These are phyloP conservation scores for Xestoiulus laeticollis DNA, from an alignment of 2,888 invertebrate genomes.

Conservation along the genomic window DNA sequence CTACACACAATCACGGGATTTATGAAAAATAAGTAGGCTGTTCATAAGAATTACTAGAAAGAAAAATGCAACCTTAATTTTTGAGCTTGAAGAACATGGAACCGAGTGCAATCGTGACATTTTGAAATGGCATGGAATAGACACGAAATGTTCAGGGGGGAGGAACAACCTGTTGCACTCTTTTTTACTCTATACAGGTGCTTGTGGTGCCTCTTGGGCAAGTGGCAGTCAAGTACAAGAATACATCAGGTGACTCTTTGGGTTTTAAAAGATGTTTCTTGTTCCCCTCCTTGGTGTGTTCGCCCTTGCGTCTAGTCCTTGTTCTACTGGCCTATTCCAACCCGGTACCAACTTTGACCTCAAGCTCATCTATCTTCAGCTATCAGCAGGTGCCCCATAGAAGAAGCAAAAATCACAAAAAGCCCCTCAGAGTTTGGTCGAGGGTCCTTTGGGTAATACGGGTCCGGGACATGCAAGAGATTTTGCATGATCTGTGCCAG, in stretches of 20 bases:
- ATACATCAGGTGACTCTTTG: background rate
- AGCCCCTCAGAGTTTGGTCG: background rate
- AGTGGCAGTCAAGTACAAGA: background rate
- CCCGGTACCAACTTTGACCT: background rate
- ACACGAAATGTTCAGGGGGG: background rate
- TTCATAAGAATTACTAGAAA: background rate
- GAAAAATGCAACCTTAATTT: conserved; percentile 13
- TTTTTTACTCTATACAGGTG: background rate
- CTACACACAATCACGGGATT: background rate
- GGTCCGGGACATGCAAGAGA: background rate
- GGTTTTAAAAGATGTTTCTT: background rate
- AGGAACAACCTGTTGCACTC: conserved; percentile 32
- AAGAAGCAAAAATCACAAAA: background rate
- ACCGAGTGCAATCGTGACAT: background rate
- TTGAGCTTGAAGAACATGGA: background rate
- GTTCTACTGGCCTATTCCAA: background rate
- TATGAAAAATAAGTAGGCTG: background rate
- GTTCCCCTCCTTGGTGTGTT: background rate
- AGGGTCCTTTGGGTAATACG: background rate
- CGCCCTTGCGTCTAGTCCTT: background rate
- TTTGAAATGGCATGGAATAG: background rate
- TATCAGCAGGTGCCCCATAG: conserved; percentile 5
- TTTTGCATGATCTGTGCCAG: background rate
- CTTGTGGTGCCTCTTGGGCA: background rate
- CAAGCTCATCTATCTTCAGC: conserved; percentile 10